Percentiles rank a stretch among this genome's conserved stretches.
These are phyloP conservation scores for Cheiracanthium punctorium DNA, from an alignment of 2,888 invertebrate genomes.

Conservation along the genomic window DNA sequence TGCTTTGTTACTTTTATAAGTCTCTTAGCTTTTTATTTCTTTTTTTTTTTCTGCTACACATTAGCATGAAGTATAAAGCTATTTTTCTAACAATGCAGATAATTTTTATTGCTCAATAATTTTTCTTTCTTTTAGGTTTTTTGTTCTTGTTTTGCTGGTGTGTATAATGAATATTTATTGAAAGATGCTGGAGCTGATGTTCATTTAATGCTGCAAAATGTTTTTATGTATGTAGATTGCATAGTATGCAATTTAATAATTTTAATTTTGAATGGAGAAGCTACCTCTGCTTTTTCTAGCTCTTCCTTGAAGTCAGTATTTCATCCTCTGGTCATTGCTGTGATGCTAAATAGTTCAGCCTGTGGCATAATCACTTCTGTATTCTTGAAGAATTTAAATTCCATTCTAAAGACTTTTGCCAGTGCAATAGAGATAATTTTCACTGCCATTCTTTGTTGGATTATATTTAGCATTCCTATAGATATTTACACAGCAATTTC, in stretches of 20 bases:
- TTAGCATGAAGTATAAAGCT: no score
- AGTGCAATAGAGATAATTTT: conserved; percentile 93
- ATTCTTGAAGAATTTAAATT: conserved; percentile 93
- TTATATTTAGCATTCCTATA: conserved; percentile 88
- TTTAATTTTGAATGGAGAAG: conserved; percentile 82
- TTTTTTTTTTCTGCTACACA: no score
- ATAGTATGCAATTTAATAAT: conserved; percentile 91
- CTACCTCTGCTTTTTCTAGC: conserved; percentile 80
- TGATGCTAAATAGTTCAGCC: conserved; percentile 91
- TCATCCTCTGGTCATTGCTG: conserved; percentile 82
- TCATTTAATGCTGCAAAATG: conserved; percentile 93
- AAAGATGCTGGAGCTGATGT: conserved; percentile 89
- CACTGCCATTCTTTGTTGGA: conserved; percentile 90
- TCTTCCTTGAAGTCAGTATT: conserved; percentile 72
- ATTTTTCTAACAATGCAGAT: not conserved
- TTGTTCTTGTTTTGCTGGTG: conserved; percentile 95
- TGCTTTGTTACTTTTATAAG: no score
- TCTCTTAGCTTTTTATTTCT: no score
- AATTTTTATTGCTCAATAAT: not conserved
- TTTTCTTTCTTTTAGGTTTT: conserved; percentile 81
- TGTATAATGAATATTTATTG: conserved; percentile 94
- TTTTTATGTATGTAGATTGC: conserved; percentile 96
- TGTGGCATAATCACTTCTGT: conserved; percentile 96
- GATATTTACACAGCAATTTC: conserved; percentile 87
- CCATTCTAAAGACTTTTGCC: conserved; percentile 96